phyloP scores from a whole-genome alignment of 2,888 invertebrate genomes.

The Phaedon cochleariae region DNA sequence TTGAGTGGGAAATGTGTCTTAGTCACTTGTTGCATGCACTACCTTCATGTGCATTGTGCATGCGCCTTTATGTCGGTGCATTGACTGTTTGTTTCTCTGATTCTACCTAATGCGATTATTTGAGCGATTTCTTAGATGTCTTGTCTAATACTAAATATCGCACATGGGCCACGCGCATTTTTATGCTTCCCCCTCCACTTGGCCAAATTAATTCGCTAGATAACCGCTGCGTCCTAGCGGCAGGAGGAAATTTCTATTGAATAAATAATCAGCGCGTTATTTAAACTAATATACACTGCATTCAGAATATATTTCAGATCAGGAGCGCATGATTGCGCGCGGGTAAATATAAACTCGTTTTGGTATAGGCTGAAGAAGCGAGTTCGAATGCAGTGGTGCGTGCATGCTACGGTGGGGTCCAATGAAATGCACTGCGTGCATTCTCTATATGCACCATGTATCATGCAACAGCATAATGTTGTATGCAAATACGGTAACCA shows the following conservation, averaged over 20 bases:
- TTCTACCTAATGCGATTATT: neutral
- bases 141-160: conserved; percentile 25
- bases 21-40: neutral
- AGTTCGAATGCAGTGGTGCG: conserved; percentile 6
- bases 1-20: neutral
- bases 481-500: neutral
- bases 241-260: conserved; percentile 38
- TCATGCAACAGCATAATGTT: conserved; percentile 10
- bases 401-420: conserved; percentile 3
- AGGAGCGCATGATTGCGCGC: conserved; percentile 53
- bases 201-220: conserved; percentile 19
- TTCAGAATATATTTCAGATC: conserved; percentile 61
- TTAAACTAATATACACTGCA: conserved; percentile 63
- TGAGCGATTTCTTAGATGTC: conserved; percentile 18
- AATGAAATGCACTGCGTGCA: conserved; percentile 18
- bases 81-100: neutral
- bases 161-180: conserved; percentile 8
- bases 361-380: conserved; percentile 23
- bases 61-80: neutral
- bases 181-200: conserved; percentile 31
- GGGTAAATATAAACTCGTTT: conserved; percentile 39
- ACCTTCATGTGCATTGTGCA: too few species aligned
- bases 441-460: neutral
- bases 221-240: neutral
- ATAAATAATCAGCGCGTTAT: conserved; percentile 61